Evolutionary conservation across 2,888 invertebrate species (phyloP), one percentile per base, ranked within the genome.

Genomic region (Melinopterus prodromus): DNA sequence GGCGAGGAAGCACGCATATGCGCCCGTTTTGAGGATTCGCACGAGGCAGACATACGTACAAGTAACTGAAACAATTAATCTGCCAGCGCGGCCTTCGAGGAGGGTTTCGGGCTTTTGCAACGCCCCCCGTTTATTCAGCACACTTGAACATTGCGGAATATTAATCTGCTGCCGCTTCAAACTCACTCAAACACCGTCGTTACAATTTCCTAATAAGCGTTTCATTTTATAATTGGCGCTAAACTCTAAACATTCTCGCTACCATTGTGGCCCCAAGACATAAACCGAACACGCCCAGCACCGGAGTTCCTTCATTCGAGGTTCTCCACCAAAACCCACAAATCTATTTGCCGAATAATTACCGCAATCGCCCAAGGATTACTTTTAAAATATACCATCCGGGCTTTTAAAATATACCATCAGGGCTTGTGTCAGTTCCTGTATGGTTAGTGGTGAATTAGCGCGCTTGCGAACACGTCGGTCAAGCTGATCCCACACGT

Each of bases 141-240:
- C 53, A 53, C 53, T 53, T 53, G 53, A 53, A 53, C 53, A 53
- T 53, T 53, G 12, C 53, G 12, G 53, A 53, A 2, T 53, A 53
- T 53, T 53, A 53, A 53, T 53, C 53, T 53, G 12, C 53, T 7
- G 53, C 12, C 53, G 53, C 53, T 53, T 53, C 53, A 53, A 53
- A 53, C 53, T 53, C 53, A 53, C 53, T 53, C 7, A 53, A 53
- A 53, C 53, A 53, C 53, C 53, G 53, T 12, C 53, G 53, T 53
- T 53, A 53, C 53, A 53, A 53, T 53, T 53, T 53, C 53, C 53
- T 53, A 53, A 53, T 53, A 53, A 53, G 53, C 53, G 53, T 53
- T 53, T 53, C 53, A 53, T 53, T 53, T 53, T 53, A 53, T 53
- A 53, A 53, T 53, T 53, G 53, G 9, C 53, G 53, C 12, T 53